A percentile compares a stretch with the other conserved stretches of the same genome.
Conservation (phyloP, 2,113 vertebrate genomes). For the Bucco capensis region DNA sequence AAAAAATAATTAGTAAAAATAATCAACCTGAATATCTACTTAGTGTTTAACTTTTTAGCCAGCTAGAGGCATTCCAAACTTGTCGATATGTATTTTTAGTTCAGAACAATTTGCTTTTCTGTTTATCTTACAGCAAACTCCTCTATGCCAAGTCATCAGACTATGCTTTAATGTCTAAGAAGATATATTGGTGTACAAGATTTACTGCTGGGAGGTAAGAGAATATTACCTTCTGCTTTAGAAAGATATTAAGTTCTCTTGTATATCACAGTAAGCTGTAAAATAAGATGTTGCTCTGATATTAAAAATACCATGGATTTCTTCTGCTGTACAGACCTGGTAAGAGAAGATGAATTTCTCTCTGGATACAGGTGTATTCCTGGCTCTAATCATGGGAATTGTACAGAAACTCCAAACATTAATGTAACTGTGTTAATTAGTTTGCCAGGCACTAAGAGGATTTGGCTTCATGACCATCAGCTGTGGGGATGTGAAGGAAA, state of each 20-base stretch:
- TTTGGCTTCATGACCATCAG: background rate
- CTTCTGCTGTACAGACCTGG: background rate
- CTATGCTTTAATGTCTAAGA: background rate
- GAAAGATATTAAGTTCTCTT: background rate
- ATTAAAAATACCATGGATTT: background rate
- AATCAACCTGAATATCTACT: background rate
- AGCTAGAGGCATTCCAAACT: background rate
- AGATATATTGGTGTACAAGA: background rate
- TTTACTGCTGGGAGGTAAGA: background rate
- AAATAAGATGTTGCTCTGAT: background rate
- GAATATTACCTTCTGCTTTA: background rate
- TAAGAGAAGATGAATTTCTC: background rate
- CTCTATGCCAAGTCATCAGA: background rate
- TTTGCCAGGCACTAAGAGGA: background rate
- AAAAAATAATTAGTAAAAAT: background rate
- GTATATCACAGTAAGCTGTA: background rate
- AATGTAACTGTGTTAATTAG: background rate
- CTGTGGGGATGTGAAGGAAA: background rate
- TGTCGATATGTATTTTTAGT: background rate
- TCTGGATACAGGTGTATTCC: background rate
- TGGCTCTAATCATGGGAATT: background rate
- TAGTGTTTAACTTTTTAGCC: background rate
- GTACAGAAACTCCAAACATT: background rate
- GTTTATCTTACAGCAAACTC: background rate
- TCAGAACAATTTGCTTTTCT: background rate